Percentiles rank a stretch among this genome's conserved stretches.
Evolutionary conservation across 2,888 invertebrate species (phyloP).

Genomic region (Brassicogethes aeneus): DNA sequence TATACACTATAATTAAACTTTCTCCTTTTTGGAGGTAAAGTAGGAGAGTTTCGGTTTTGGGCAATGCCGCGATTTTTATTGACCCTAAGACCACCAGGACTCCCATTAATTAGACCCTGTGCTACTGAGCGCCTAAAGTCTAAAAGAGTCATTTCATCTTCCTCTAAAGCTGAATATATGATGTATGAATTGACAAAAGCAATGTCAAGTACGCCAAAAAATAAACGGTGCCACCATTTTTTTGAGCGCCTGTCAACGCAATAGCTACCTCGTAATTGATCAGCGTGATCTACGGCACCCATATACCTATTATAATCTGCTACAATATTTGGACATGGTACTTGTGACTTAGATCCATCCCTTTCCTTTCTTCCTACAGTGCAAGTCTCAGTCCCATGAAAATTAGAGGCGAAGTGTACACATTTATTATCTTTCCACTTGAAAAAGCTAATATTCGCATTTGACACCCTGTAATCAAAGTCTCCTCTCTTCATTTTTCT

Average conservation of each 20-base stretch:
- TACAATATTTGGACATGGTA: conserved; percentile 10
- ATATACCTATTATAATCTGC: conserved; percentile 9
- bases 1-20: conserved; percentile 9
- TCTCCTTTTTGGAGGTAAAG: conserved; percentile 8
- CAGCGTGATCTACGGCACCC: conserved; percentile 6
- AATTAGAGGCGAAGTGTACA: conserved; percentile 9
- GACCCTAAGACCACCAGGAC: too few species aligned
- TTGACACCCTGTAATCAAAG: conserved; percentile 10
- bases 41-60: too few species aligned
- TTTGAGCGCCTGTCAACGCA: background rate
- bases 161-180: conserved; percentile 9
- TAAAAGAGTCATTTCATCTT: conserved; percentile 9
- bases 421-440: conserved; percentile 15
- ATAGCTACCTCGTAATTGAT: background rate
- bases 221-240: conserved; percentile 6
- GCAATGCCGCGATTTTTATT: too few species aligned
- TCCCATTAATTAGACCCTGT: conserved; percentile 9
- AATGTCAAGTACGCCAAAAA: conserved; percentile 11
- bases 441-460: conserved; percentile 6
- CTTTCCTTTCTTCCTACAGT: conserved; percentile 11
- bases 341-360: conserved; percentile 8
- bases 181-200: conserved; percentile 12
- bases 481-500: conserved; percentile 3
- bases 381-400: conserved; percentile 10
- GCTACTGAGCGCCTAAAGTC: conserved; percentile 12